phyloP scores from a whole-genome alignment of 2,888 invertebrate genomes.

The Chalcosyrphus nemorum region DNA sequence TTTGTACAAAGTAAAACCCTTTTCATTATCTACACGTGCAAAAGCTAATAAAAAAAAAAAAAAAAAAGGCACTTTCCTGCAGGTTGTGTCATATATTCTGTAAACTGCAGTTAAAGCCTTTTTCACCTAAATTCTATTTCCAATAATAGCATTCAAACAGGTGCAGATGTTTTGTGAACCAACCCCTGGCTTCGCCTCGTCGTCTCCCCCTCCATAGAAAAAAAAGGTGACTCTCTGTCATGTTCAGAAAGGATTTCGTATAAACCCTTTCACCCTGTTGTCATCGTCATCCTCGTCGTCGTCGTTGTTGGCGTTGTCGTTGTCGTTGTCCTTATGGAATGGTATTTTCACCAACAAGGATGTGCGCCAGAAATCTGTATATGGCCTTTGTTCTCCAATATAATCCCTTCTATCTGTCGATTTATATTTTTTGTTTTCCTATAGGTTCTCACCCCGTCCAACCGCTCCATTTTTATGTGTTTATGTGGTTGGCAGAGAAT shows the following conservation, averaged over 20 bases:
- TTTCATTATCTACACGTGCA: constrained; percentile 24
- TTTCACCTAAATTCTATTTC: constrained; percentile 34
- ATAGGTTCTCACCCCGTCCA: constrained; percentile 22
- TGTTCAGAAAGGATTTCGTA: constrained; percentile 11
- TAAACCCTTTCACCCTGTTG: background rate
- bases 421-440: constrained; percentile 22
- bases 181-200: no score
- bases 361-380: constrained; percentile 17
- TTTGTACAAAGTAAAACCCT: constrained; percentile 4
- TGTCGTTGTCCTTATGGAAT: no score
- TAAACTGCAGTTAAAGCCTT: constrained; percentile 55
- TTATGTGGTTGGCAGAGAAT: constrained; percentile 54
- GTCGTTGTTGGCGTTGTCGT: no score
- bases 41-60: constrained; percentile 32
- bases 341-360: constrained; percentile 24
- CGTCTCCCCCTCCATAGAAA: no score
- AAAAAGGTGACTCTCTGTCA: background rate
- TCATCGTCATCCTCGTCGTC: no score
- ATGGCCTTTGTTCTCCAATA: constrained; percentile 60
- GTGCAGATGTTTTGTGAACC: constrained; percentile 37
- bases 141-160: constrained; percentile 53
- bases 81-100: constrained; percentile 13
- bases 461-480: background rate
- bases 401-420: constrained; percentile 29
- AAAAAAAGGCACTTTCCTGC: constrained; percentile 15